Evolutionary conservation across 1,140 invertebrate species (phyloP).

Genomic region (Pseudomyrmex flavicornis): DNA sequence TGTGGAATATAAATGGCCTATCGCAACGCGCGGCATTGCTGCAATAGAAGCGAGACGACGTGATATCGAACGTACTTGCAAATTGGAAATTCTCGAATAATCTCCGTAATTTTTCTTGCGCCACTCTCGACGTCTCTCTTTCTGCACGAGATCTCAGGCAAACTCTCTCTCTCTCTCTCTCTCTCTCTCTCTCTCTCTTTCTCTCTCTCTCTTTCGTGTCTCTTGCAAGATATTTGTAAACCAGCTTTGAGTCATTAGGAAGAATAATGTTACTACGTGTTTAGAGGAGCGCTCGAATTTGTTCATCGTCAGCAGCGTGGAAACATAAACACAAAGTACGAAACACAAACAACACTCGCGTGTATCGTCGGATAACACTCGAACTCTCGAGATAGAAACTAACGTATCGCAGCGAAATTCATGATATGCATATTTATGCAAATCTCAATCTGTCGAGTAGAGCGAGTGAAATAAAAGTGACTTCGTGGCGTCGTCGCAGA

Average conservation of each 20-base stretch:
- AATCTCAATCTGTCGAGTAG: slow-evolving; percentile 36
- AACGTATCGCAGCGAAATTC: slow-evolving; percentile 29
- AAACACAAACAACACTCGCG: neutral
- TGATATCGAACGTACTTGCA: slow-evolving; percentile 58
- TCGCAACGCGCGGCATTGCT: slow-evolving; percentile 35
- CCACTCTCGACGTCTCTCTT: slow-evolving; percentile 13
- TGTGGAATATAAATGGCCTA: slow-evolving; percentile 63
- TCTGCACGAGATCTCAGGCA: too few relatives aligned
- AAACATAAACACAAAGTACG: neutral
- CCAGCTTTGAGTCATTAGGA: slow-evolving; percentile 35
- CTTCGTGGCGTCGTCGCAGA: neutral
- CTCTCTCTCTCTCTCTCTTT: neutral
- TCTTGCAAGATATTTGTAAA: slow-evolving; percentile 48
- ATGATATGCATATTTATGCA: slow-evolving; percentile 44
- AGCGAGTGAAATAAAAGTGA: slow-evolving; percentile 31
- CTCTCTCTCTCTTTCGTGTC: neutral
- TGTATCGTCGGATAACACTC: neutral
- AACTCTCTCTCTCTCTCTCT: neutral
- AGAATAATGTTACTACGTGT: slow-evolving; percentile 39
- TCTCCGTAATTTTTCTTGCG: slow-evolving; percentile 69
- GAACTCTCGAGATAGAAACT: slow-evolving; percentile 10
- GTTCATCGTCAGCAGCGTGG: neutral
- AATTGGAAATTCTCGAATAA: slow-evolving; percentile 69
- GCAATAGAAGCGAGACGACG: slow-evolving; percentile 18
- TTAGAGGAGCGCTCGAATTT: slow-evolving; percentile 28